Evolutionary conservation across 1,140 invertebrate species (phyloP).

Genomic region (Odontomachus brunneus): DNA sequence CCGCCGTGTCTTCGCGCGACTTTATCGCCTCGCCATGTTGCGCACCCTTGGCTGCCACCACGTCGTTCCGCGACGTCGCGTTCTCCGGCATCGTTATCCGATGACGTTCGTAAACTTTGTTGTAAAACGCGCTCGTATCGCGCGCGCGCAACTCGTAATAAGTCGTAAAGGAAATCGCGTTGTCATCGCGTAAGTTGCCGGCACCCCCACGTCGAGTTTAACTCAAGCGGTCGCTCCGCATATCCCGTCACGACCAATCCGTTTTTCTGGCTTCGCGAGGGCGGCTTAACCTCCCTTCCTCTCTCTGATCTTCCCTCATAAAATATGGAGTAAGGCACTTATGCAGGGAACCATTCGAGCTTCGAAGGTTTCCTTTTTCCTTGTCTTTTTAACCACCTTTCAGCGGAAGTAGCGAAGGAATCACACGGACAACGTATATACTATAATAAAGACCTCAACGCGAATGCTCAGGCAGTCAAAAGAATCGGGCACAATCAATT

Average conservation of each 20-base stretch:
- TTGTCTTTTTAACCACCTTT: background rate
- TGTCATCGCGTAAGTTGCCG: no score
- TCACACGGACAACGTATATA: background rate
- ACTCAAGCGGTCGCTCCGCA: background rate
- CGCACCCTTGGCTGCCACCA: no score
- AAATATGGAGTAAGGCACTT: slow-evolving; percentile 18
- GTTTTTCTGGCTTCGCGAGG: background rate
- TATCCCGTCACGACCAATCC: background rate
- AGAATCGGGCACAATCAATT: no score
- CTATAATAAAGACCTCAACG: no score
- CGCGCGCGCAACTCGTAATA: background rate
- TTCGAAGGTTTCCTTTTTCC: background rate
- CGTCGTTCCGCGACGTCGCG: slow-evolving; percentile 2
- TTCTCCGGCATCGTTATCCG: background rate
- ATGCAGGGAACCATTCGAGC: background rate
- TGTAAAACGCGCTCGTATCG: slow-evolving; percentile 28
- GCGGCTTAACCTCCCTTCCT: background rate
- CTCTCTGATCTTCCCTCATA: background rate
- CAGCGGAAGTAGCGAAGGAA: background rate
- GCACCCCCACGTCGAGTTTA: background rate
- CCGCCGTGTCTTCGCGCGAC: background rate
- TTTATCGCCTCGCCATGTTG: slow-evolving; percentile 28
- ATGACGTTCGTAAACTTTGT: slow-evolving; percentile 13
- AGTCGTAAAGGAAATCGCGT: slow-evolving; percentile 28
- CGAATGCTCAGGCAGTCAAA: no score